Percentiles rank a stretch among this genome's conserved stretches.
These are phyloP conservation scores for Volucella zonaria DNA, from an alignment of 2,888 invertebrate species.

Conservation along the genomic window DNA sequence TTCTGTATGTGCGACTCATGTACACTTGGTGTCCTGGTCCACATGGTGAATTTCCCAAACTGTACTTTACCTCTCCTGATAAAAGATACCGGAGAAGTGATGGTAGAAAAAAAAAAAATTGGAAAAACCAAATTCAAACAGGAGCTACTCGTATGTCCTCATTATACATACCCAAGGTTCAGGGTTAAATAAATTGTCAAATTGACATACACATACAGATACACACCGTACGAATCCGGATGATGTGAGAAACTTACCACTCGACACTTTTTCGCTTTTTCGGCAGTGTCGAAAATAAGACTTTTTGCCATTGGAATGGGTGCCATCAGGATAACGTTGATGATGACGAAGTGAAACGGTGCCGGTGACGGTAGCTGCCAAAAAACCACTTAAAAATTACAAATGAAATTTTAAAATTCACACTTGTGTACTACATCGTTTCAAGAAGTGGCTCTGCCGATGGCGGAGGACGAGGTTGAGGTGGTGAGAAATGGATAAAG, in stretches of 20 bases:
- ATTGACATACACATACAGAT: slow-evolving; percentile 48
- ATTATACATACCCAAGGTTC: slow-evolving; percentile 66
- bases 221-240: slow-evolving; percentile 5
- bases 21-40: slow-evolving; percentile 72
- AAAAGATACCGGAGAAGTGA: slow-evolving; percentile 49
- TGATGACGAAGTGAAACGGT: slow-evolving; percentile 5
- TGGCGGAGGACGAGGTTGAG: not conserved
- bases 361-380: slow-evolving; percentile 47
- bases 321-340: slow-evolving; percentile 14
- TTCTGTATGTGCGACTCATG: slow-evolving; percentile 10
- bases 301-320: slow-evolving; percentile 59
- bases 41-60: slow-evolving; percentile 83
- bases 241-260: slow-evolving; percentile 69
- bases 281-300: slow-evolving; percentile 1
- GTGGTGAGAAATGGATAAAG: not conserved
- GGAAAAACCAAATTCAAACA: slow-evolving; percentile 36
- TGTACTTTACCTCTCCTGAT: slow-evolving; percentile 79
- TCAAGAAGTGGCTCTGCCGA: not conserved
- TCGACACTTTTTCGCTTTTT: slow-evolving; percentile 38
- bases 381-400: slow-evolving; percentile 73
- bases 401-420: slow-evolving; percentile 73
- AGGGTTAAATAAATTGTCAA: slow-evolving; percentile 73
- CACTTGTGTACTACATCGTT: slow-evolving; percentile 46
- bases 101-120: not conserved
- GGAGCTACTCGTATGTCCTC: slow-evolving; percentile 39